phyloP scores from a whole-genome alignment of 2,888 invertebrate species.

The Melitaea athalia region DNA sequence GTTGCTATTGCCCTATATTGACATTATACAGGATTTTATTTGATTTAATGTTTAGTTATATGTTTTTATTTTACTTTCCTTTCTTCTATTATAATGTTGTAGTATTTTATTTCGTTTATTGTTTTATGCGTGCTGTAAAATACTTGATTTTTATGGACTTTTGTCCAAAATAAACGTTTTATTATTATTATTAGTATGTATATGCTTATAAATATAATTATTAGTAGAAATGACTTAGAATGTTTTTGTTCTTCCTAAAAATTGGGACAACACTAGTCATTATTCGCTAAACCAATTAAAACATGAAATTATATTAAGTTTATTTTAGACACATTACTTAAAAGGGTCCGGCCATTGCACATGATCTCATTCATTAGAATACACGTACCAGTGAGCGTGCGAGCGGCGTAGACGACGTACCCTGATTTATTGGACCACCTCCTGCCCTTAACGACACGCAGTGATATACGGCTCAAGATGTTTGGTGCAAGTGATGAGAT shows the following conservation, averaged over 20 bases:
- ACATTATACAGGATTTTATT: too few relatives aligned
- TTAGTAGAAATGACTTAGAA: too few relatives aligned
- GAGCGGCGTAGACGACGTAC: constrained; percentile 71
- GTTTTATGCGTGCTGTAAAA: too few relatives aligned
- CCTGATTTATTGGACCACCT: constrained; percentile 81
- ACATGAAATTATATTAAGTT: constrained; percentile 3
- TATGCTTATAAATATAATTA: too few relatives aligned
- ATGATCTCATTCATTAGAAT: constrained; percentile 76
- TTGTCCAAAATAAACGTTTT: too few relatives aligned
- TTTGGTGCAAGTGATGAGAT: constrained; percentile 41
- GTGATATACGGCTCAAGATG: constrained; percentile 68
- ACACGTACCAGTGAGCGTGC: constrained; percentile 70
- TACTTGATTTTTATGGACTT: too few relatives aligned
- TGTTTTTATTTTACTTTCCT: too few relatives aligned
- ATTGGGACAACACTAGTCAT: neutral
- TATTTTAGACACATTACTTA: constrained; percentile 39
- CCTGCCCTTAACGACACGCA: constrained; percentile 79
- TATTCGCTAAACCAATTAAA: neutral
- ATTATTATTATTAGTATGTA: too few relatives aligned
- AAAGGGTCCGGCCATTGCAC: constrained; percentile 54
- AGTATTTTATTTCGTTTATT: too few relatives aligned
- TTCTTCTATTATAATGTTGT: too few relatives aligned
- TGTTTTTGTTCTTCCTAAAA: neutral
- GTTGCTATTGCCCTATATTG: too few relatives aligned
- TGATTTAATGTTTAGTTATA: too few relatives aligned